A percentile compares a stretch with the other conserved stretches of the same genome.
Evolutionary conservation across 2,113 vertebrate genomes (phyloP).

Genomic region (Plotosus lineatus): DNA sequence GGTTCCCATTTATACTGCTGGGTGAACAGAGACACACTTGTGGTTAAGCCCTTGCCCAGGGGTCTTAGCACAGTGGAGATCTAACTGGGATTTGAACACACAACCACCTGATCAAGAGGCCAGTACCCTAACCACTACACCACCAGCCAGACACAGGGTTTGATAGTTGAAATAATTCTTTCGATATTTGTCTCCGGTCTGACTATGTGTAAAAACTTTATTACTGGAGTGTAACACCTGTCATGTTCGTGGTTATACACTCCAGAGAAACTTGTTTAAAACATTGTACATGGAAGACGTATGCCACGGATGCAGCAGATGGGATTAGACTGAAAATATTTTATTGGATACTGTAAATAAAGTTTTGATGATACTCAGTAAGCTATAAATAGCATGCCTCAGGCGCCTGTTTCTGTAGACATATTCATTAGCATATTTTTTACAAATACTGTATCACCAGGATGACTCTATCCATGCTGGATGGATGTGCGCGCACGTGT

Average conservation of each 20-base stretch:
- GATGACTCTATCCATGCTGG: slow-evolving; percentile 11
- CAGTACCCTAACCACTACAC: too few species aligned
- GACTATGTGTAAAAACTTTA: background rate
- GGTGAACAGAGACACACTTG: too few species aligned
- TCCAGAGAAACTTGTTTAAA: background rate
- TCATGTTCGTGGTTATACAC: background rate
- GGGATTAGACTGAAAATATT: background rate
- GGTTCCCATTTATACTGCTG: too few species aligned
- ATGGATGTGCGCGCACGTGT: slow-evolving; percentile 1
- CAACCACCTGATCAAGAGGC: too few species aligned
- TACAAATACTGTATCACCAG: slow-evolving; percentile 35
- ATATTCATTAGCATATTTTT: slow-evolving; percentile 36
- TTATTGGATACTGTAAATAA: slow-evolving; percentile 13
- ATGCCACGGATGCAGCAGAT: background rate
- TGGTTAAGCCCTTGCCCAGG: too few species aligned
- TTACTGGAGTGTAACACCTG: background rate
- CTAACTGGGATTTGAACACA: too few species aligned
- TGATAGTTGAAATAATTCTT: background rate
- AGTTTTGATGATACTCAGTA: background rate
- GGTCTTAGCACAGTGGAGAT: too few species aligned
- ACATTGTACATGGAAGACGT: slow-evolving; percentile 7
- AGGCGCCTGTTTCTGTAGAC: slow-evolving; percentile 31
- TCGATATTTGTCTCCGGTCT: background rate
- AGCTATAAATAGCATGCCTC: slow-evolving; percentile 35
- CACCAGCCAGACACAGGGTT: background rate